Evolutionary conservation across 2,888 invertebrate species (phyloP).

Genomic region (Hirtodrosophila alboralis): DNA sequence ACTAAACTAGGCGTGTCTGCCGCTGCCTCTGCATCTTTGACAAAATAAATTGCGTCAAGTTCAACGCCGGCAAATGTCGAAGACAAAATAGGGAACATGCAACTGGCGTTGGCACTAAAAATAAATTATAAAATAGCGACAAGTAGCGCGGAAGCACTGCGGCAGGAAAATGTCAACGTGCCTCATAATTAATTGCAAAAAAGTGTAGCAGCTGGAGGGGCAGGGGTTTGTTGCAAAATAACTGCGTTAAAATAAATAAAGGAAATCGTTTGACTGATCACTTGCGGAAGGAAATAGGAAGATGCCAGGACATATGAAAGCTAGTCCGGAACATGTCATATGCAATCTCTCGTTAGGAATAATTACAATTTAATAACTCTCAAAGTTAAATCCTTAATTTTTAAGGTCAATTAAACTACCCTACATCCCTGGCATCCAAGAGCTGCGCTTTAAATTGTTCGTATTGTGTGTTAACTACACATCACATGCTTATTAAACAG

Average conservation of each 20-base stretch:
- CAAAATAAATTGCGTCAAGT: conserved; percentile 81
- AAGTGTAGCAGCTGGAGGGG: conserved; percentile 24
- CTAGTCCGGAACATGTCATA: conserved; percentile 18
- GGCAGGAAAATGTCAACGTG: conserved; percentile 64
- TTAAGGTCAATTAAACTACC: not conserved
- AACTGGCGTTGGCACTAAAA: conserved; percentile 60
- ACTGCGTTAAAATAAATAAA: conserved; percentile 22
- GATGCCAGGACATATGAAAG: conserved; percentile 27
- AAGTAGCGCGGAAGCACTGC: conserved; percentile 36
- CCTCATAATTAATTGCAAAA: conserved; percentile 77
- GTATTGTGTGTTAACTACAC: conserved; percentile 37
- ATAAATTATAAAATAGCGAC: conserved; percentile 70
- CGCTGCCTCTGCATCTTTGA: conserved; percentile 45
- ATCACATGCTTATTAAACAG: conserved; percentile 64
- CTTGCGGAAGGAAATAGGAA: conserved; percentile 68
- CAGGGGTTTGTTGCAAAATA: conserved; percentile 16
- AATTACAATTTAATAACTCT: conserved; percentile 38
- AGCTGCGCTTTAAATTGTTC: conserved; percentile 5
- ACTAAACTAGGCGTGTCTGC: conserved; percentile 71
- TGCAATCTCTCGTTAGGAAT: conserved; percentile 28
- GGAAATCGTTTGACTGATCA: conserved; percentile 73
- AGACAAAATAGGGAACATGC: conserved; percentile 64
- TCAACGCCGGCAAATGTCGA: conserved; percentile 74
- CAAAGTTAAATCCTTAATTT: not conserved
- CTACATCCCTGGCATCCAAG: too few relatives aligned